Conservation (phyloP, 2,797 vertebrate genomes). For the Oceanodroma leucorhoa region DNA sequence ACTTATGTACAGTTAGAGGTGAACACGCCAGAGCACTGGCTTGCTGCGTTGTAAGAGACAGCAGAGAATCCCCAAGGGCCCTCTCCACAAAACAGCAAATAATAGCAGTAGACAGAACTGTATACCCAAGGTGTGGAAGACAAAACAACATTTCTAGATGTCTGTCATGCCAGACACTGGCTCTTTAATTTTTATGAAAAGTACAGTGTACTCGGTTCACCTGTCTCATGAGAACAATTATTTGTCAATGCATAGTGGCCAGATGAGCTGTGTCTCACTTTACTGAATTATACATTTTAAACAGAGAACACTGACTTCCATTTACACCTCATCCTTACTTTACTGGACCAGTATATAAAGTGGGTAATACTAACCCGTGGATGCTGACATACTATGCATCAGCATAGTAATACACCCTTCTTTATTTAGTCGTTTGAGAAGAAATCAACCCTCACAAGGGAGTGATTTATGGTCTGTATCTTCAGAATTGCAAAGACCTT, state of each 20-base stretch:
- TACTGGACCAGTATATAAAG: background rate
- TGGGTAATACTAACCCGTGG: background rate
- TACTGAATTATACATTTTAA: background rate
- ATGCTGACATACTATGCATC: background rate
- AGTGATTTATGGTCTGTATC: background rate
- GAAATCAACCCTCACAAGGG: background rate
- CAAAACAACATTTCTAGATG: background rate
- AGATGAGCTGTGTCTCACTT: background rate
- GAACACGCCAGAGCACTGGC: background rate
- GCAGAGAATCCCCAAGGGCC: background rate
- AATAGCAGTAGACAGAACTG: background rate
- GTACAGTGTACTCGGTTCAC: background rate
- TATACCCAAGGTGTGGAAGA: background rate
- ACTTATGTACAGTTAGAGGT: background rate
- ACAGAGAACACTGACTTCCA: background rate
- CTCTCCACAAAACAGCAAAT: background rate
- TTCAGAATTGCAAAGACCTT: background rate
- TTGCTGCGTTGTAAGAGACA: background rate
- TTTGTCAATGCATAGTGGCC: background rate
- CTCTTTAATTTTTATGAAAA: background rate
- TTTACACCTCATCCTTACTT: background rate
- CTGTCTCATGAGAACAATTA: background rate
- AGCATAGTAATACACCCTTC: background rate
- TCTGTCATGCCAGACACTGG: fast-evolving
- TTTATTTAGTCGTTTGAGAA: background rate